Evolutionary conservation across 1,140 invertebrate genomes (phyloP).

Genomic region (Lithobius niger): DNA sequence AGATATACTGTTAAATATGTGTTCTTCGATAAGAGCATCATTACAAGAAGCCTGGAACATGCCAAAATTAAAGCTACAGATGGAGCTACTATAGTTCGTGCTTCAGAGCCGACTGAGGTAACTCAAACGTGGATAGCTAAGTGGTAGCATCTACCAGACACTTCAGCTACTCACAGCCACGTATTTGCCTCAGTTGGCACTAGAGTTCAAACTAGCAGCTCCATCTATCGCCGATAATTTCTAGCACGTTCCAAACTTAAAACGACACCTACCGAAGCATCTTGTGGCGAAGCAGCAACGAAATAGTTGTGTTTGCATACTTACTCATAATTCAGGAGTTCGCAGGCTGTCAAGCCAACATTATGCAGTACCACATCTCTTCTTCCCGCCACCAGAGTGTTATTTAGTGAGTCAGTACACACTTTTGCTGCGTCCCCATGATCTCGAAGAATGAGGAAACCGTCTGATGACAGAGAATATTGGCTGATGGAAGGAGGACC

Average conservation of each 20-base stretch:
- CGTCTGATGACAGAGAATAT: too few relatives aligned
- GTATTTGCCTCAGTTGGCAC: neutral
- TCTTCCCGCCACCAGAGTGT: neutral
- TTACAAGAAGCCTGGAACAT: neutral
- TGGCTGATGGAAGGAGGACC: too few relatives aligned
- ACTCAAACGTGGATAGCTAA: neutral
- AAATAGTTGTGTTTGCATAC: too few relatives aligned
- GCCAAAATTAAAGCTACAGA: neutral
- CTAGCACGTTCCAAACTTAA: too few relatives aligned
- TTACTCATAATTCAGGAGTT: constrained; percentile 10
- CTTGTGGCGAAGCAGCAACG: too few relatives aligned
- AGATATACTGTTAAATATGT: neutral
- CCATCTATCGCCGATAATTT: too few relatives aligned
- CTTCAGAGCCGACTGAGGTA: neutral
- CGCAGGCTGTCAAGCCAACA: constrained; percentile 4
- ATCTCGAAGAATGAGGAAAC: constrained; percentile 6
- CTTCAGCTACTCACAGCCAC: neutral
- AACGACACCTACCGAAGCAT: too few relatives aligned
- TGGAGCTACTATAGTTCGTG: neutral
- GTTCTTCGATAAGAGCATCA: neutral
- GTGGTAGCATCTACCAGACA: too few relatives aligned
- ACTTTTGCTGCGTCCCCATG: constrained; percentile 1
- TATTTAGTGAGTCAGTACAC: constrained; percentile 2
- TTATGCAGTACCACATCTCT: constrained; percentile 7
- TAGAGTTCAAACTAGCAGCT: neutral